Base-by-base conservation (phyloP, 1,140 invertebrate species). In the Acromyrmex heyeri region DNA sequence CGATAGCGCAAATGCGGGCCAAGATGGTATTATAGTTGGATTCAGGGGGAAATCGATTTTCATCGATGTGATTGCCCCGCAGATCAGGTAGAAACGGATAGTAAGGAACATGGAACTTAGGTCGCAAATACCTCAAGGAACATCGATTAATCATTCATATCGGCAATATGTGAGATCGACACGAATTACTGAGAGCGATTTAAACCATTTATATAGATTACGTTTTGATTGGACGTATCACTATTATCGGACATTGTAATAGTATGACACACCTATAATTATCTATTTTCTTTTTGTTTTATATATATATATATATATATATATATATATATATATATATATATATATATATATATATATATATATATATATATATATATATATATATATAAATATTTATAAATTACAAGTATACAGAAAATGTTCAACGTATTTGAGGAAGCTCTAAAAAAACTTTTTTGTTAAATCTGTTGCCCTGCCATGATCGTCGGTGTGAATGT, bases 1-100 rank as follows among this genome's bases (percentile, higher is more conserved):
- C 81, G 82, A 90, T 90, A 89, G 86, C 61, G 61, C 48, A 53
- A 73, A 90, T 82, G 86, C 88, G 86, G 79, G 88, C 34, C 67
- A 79, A 87, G 59, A 85, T 61, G 72, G 88, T 38, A 89, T 89
- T 89, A 89, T 57, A 83, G 55, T 48, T 57, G 76, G 75, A 89
- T 89, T 76, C 83, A 30, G 24, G 7, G 34, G 86, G 50, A 57
- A 86, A 55, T 86, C 87, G 73, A 65, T 72, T 88, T 34, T 38
- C 55, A 44, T 73, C 69, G 88, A 86, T 88, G 44, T 21, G 77
- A 90, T 90, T 85, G 59, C 34, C 69, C 48, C 44, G 34, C 18
- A 86, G 78, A 57, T 48, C 18, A 30, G 18, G 67, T 61, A 79
- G 76, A 73, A 78, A 86, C 61, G 75, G 81, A 89, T 73, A 72